These are phyloP conservation scores for Murina feae DNA, from an alignment of 2,113 vertebrate genomes.

Conservation along the genomic window DNA sequence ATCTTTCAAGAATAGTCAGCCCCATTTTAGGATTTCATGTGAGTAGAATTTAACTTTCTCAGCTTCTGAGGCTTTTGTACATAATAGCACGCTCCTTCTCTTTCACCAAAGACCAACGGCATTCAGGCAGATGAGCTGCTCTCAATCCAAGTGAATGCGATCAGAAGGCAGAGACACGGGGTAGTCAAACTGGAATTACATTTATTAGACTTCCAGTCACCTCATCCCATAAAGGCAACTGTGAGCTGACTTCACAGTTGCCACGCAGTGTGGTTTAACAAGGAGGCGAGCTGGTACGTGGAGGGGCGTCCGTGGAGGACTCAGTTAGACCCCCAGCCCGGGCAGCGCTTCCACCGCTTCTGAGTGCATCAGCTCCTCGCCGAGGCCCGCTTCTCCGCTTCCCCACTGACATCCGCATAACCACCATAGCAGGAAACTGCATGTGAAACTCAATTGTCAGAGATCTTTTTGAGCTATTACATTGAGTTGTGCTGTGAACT, in stretches of 20 bases:
- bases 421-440: conserved; percentile 70
- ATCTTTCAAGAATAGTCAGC: not conserved
- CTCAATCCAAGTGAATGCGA: not conserved
- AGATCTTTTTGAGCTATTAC: conserved; percentile 27
- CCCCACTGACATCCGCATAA: conserved; percentile 70
- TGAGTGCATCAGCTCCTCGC: conserved; percentile 70
- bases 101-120: not conserved
- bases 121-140: conserved; percentile 3
- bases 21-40: not conserved
- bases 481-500: conserved; percentile 46
- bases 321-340: not conserved
- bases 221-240: not conserved
- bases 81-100: not conserved
- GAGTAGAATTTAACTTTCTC: not conserved
- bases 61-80: not conserved
- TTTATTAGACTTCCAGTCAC: not conserved
- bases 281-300: not conserved
- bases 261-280: not conserved
- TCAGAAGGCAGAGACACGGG: not conserved
- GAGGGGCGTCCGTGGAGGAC: not conserved
- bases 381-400: conserved; percentile 75
- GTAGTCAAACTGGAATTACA: conserved; percentile 34
- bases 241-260: not conserved
- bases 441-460: conserved; percentile 69
- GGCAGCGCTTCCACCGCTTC: conserved; percentile 66